Evolutionary conservation across 1,140 invertebrate species (phyloP).

Genomic region (Helicorthomorpha holstii): DNA sequence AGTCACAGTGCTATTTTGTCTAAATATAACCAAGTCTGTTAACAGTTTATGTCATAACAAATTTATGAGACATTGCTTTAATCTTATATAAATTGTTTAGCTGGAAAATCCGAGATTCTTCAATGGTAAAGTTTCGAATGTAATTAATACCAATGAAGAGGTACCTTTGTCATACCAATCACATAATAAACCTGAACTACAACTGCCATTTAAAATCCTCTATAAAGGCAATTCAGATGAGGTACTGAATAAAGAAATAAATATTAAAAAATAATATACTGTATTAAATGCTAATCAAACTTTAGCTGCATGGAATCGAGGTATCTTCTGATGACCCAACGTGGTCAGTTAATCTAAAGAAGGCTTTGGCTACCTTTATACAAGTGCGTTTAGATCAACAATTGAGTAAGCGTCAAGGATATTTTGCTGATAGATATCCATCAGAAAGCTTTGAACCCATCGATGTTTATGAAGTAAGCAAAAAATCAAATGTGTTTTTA

Average conservation of each 20-base stretch:
- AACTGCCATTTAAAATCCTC: background rate
- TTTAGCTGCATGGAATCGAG: background rate
- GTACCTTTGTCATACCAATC: too few relatives aligned
- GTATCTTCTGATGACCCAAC: background rate
- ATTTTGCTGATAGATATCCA: background rate
- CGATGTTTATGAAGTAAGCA: background rate
- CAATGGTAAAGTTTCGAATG: too few relatives aligned
- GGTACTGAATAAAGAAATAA: background rate
- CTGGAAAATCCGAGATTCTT: too few relatives aligned
- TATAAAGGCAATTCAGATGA: background rate
- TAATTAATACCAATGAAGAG: too few relatives aligned
- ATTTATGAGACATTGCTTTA: too few relatives aligned
- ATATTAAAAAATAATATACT: background rate
- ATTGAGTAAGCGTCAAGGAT: background rate
- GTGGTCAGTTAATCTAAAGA: background rate
- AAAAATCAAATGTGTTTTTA: too few relatives aligned
- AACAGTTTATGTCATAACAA: too few relatives aligned
- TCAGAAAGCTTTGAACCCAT: background rate
- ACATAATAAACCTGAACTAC: background rate
- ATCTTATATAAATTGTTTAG: too few relatives aligned
- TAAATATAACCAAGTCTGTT: too few relatives aligned
- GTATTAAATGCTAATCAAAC: background rate
- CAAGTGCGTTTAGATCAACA: background rate
- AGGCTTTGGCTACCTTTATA: background rate
- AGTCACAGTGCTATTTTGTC: too few relatives aligned